Evolutionary conservation across 2,888 invertebrate genomes (phyloP), one percentile per base, ranked within the genome.

Genomic region (Tryphoninae sp.): DNA sequence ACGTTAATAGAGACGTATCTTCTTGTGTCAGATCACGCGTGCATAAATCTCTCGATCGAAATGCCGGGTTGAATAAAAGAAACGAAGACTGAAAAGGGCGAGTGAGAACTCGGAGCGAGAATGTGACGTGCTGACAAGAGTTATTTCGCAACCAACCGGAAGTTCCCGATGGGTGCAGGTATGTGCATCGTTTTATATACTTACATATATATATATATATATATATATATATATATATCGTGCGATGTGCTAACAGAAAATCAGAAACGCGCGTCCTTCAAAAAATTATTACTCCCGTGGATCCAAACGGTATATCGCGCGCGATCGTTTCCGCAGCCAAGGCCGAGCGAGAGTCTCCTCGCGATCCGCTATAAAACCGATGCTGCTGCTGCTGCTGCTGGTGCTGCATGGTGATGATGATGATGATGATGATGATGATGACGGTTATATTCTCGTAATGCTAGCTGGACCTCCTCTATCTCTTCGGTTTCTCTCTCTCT

Each of bases 251-350:
- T 65, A 71, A 59, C 59, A 26, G 45, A 59, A 13, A 58, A 61
- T 16, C 3, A 49, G 40, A 67, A 71, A 67, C 45, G 79, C 33
- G 75, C 79, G 77, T 77, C 82, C 82, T 82, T 82, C 76, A 69
- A 73, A 77, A 82, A 82, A 77, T 75, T 69, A 77, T 76, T 79
- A 82, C 77, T 64, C 65, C 55, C 26, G 80, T 49, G 73, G 62
- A 79, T 79, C 61, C 73, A 73, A 80, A 82, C 82, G 82, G 82
- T 82, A 82, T 59, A 82, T 55, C 69, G 55, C 65, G 67, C 69
- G 55, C 65, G 67, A 49, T 45, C 45, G 72, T 80, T 79, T 59
- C 69, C 76, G 53, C 64, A 74, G 73, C 40, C 82, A 82, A 82
- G 82, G 82, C 79, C 82, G 53, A 74, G 53, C 72, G 82, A 79